Evolutionary conservation across 2,113 vertebrate species (phyloP).

Genomic region (Corythoichthys intestinalis): DNA sequence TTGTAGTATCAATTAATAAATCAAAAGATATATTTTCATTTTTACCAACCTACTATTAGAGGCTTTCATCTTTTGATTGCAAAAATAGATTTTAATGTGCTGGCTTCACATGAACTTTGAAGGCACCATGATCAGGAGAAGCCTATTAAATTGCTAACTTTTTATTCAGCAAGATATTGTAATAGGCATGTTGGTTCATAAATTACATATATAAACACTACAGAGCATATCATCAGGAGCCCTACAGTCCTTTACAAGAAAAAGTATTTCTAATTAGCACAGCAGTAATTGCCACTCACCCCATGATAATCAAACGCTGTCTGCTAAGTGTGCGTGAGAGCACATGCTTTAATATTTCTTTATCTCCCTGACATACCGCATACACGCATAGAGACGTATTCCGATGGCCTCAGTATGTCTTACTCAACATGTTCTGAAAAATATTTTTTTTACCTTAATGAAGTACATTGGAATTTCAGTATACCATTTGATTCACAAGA

Average conservation of each 20-base stretch:
- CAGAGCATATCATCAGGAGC: constrained; percentile 51
- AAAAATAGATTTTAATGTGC: not conserved
- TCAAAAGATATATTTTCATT: constrained; percentile 45
- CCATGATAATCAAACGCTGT: constrained; percentile 52
- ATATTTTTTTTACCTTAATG: constrained; percentile 45
- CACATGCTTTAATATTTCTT: constrained; percentile 15
- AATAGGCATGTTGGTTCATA: constrained; percentile 60
- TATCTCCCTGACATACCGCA: constrained; percentile 21
- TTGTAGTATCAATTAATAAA: constrained; percentile 29
- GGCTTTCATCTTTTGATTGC: constrained; percentile 23
- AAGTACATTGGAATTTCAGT: constrained; percentile 46
- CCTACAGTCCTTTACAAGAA: constrained; percentile 44
- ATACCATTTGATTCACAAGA: constrained; percentile 42
- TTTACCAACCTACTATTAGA: constrained; percentile 1
- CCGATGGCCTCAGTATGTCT: constrained; percentile 46
- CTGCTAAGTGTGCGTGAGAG: constrained; percentile 12
- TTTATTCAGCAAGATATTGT: constrained; percentile 14
- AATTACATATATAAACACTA: constrained; percentile 19
- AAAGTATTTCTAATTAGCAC: constrained; percentile 62
- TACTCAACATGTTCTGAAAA: constrained; percentile 20
- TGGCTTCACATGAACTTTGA: not conserved
- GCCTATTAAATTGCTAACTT: not conserved
- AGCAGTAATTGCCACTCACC: constrained; percentile 62
- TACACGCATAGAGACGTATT: constrained; percentile 9
- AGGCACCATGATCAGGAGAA: constrained; percentile 18